A percentile compares a stretch with the other conserved stretches of the same genome.
Evolutionary conservation across 2,113 vertebrate species (phyloP).

Genomic region (Ranitomeya variabilis): DNA sequence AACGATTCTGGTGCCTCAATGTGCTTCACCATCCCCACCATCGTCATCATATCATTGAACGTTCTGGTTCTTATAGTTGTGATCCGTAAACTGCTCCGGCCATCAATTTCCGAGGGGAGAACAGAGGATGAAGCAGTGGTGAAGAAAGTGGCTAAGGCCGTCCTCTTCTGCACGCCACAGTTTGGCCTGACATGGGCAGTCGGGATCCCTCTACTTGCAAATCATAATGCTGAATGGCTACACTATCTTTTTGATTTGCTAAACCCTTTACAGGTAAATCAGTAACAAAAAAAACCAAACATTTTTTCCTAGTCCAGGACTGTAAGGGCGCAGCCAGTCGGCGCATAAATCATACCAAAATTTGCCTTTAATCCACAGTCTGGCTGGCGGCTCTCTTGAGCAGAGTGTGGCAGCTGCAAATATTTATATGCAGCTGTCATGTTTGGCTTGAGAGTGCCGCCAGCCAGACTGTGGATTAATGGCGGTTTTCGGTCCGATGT

Average conservation of each 20-base stretch:
- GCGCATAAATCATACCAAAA: no score
- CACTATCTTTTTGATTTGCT: constrained; percentile 30
- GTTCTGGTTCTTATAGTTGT: constrained; percentile 30
- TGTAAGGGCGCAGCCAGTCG: no score
- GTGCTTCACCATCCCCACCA: constrained; percentile 32
- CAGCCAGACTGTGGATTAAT: no score
- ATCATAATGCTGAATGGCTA: not conserved
- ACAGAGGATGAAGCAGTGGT: constrained; percentile 22
- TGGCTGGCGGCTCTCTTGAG: no score
- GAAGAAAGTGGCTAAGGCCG: constrained; percentile 12
- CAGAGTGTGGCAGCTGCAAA: no score
- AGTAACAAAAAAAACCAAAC: no score
- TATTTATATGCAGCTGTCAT: no score
- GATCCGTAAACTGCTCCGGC: constrained; percentile 23
- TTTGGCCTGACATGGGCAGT: constrained; percentile 44
- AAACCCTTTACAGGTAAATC: not conserved
- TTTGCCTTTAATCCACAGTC: no score
- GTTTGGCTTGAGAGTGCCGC: no score
- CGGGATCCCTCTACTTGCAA: constrained; percentile 19
- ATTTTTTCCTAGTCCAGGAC: no score
- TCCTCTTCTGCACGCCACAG: constrained; percentile 35
- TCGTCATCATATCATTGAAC: constrained; percentile 22
- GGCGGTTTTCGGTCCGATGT: no score
- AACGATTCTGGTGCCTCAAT: not conserved
- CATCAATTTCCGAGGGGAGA: constrained; percentile 15